Evolutionary conservation across 2,797 vertebrate species (phyloP).

Genomic region (Ctenochaetus hawaiiensis): DNA sequence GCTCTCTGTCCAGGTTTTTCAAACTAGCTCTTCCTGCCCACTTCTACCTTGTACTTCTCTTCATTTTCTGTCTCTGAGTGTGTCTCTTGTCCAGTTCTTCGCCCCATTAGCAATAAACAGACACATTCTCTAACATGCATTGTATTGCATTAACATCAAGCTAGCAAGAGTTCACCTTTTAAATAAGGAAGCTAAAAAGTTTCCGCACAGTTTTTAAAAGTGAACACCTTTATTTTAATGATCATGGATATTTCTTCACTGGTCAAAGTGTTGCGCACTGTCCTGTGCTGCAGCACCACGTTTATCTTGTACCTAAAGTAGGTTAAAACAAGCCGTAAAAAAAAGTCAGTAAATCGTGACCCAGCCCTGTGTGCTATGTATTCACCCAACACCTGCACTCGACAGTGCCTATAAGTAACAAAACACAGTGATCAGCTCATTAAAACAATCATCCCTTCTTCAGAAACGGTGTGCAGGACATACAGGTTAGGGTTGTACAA

Average conservation of each 20-base stretch:
- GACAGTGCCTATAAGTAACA: not conserved
- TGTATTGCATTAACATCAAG: too few relatives aligned
- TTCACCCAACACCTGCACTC: constrained; percentile 39
- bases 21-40: not conserved
- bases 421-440: not conserved
- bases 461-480: constrained; percentile 6
- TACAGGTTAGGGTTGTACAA: not conserved
- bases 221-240: not conserved
- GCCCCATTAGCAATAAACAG: not conserved
- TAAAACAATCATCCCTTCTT: constrained; percentile 14
- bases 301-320: constrained; percentile 41
- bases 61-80: not conserved
- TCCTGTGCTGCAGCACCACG: not conserved
- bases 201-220: not conserved
- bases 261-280: not conserved
- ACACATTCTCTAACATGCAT: not conserved
- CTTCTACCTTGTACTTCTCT: not conserved
- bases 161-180: too few relatives aligned
- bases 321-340: constrained; percentile 43
- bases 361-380: constrained; percentile 8
- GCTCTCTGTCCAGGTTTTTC: not conserved
- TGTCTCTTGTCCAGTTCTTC: not conserved
- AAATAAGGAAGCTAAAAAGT: not conserved
- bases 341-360: constrained; percentile 29
- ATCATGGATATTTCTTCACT: not conserved